Evolutionary conservation across 2,797 vertebrate genomes (phyloP).

Genomic region (Tragelaphus oryx): DNA sequence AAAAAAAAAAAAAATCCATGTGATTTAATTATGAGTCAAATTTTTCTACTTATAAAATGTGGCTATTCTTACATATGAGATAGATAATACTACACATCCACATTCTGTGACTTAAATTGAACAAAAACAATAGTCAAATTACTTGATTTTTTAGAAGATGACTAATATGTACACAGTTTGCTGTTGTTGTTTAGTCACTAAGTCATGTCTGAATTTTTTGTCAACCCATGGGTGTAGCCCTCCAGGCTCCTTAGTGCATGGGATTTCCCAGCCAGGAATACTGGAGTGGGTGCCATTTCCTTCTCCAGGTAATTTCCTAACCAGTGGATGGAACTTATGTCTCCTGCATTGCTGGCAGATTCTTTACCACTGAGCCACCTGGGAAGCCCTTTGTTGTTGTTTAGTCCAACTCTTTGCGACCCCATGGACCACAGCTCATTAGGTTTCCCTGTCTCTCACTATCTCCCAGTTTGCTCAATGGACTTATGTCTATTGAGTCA

Average conservation of each 20-base stretch:
- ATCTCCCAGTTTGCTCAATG: not conserved
- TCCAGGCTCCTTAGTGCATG: not conserved
- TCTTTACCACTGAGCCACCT: not conserved
- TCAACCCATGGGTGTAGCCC: not conserved
- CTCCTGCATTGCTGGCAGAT: not conserved
- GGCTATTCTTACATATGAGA: not conserved
- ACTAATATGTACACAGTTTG: not conserved
- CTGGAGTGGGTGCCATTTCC: not conserved
- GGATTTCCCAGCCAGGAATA: not conserved
- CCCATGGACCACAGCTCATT: rapidly evolving
- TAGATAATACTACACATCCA: not conserved
- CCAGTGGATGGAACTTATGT: not conserved
- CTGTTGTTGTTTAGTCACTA: not conserved
- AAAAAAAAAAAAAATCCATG: not conserved
- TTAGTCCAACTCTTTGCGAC: not conserved
- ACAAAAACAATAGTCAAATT: not conserved
- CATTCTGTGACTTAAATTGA: not conserved
- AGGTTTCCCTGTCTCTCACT: not conserved
- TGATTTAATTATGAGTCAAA: not conserved
- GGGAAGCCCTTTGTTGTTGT: not conserved
- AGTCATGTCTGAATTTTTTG: not conserved
- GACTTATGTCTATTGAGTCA: not conserved
- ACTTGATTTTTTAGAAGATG: not conserved
- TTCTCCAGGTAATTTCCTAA: not conserved
- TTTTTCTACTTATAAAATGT: not conserved